phyloP scores from a whole-genome alignment of 2,113 vertebrate species.

The Ardeotis arabs region DNA sequence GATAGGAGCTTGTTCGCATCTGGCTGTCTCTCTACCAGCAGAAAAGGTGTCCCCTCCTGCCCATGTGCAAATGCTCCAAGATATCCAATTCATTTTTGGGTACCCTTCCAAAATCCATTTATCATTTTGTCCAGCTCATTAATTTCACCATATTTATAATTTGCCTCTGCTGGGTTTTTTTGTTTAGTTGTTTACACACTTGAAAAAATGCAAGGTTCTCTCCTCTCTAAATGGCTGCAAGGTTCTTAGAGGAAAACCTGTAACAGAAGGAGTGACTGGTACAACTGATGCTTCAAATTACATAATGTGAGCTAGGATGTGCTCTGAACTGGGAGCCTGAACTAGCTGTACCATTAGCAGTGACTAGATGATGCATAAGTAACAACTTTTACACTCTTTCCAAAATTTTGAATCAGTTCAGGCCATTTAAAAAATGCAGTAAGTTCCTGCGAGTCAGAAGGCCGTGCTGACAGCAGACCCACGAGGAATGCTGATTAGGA shows the following conservation, averaged over 20 bases:
- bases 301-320: fast-evolving
- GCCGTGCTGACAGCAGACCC: not conserved
- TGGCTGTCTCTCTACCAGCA: not conserved
- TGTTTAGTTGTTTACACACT: not conserved
- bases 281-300: not conserved
- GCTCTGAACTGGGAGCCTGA: not conserved
- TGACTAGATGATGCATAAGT: not conserved
- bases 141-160: not conserved
- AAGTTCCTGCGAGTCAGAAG: not conserved
- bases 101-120: not conserved
- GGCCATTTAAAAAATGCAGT: not conserved
- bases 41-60: not conserved
- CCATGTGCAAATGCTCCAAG: not conserved
- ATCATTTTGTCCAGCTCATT: not conserved
- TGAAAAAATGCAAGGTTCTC: not conserved
- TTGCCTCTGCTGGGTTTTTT: fast-evolving
- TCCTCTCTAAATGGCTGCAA: not conserved
- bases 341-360: not conserved
- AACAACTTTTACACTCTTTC: not conserved
- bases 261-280: not conserved
- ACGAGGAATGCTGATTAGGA: not conserved
- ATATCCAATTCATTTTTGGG: not conserved
- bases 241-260: not conserved
- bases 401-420: not conserved
- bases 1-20: not conserved